Conservation (phyloP, 1,140 invertebrate species). For the Drosophila varians region DNA sequence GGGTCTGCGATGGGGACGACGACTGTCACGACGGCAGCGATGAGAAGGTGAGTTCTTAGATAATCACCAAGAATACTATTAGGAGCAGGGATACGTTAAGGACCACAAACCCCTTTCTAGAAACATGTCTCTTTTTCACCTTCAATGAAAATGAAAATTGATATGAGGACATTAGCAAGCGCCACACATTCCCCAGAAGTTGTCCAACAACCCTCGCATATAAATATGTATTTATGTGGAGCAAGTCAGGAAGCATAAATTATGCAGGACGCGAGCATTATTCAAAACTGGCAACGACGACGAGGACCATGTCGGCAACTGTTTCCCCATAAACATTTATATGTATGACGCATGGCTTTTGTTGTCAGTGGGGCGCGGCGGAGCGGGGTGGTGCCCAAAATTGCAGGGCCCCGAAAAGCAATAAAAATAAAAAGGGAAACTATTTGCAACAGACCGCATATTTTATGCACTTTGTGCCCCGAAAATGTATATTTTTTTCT, state of each 20-base stretch:
- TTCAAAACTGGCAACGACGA: constrained; percentile 64
- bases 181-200: not conserved
- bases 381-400: constrained; percentile 33
- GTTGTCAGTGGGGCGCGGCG: constrained; percentile 41
- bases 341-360: constrained; percentile 64
- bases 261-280: constrained; percentile 75
- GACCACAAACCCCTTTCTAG: not conserved
- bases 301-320: constrained; percentile 54
- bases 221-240: constrained; percentile 38
- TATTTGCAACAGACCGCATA: not conserved
- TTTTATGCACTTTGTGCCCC: not conserved
- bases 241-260: constrained; percentile 64
- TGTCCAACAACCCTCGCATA: constrained; percentile 29
- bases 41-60: constrained; percentile 86
- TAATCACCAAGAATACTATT: not conserved
- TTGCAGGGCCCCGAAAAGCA: constrained; percentile 46
- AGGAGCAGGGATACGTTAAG: no score
- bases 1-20: constrained; percentile 93
- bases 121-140: not conserved
- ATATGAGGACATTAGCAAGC: constrained; percentile 33
- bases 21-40: constrained; percentile 92
- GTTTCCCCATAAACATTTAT: constrained; percentile 74
- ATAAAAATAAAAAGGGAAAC: constrained; percentile 28
- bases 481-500: not conserved
- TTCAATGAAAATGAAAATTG: constrained; percentile 29